Base-by-base conservation (phyloP, 2,888 invertebrate species). In the Lasioglossum figueresi region DNA sequence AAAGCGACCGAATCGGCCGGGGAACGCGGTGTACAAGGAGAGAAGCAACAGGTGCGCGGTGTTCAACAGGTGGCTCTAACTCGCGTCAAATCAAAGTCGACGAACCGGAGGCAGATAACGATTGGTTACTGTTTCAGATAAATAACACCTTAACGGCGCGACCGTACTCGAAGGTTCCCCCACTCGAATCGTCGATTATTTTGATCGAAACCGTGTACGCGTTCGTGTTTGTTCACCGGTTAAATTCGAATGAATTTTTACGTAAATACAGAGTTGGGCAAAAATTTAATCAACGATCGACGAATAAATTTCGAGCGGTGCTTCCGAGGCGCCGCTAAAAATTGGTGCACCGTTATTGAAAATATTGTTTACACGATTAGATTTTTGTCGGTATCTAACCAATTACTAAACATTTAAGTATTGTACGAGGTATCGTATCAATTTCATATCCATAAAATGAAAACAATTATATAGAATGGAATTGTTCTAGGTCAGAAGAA, bases 11-110 rank as follows among this genome's bases (percentile, higher is more conserved):
- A 4, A 34, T 70, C 23, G 23, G 12, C 71, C 63, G 71, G 72
- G 66, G 70, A 34, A 79, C 88, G 82, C 83, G 86, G 83, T 52
- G 23, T 83, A 82, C 43, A 48, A 82, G n/a, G 40, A 34, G 68
- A 10, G 37, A 23, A 84, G 91, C 92, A 94, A 94, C 93, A 93
- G 93, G 93, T 93, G 91, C 12, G 34, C 48, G 56, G 85, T n/a
- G 70, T 81, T 72, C 86, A 88, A 88, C 88, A 88, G 87, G 88
- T 88, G 82, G 84, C 45, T 63, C 43, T 71, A 12, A 52, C 23
- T n/a, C 68, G 70, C 48, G 76, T 52, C 66, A 52, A 80, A 83
- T 80, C 86, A 80, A 66, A 59, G 68, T 37, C 40, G 6, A 19
- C 34, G 78, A 76, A 68, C 37, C 16, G 76, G 37, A 74, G 31